Percentiles rank a stretch among this genome's conserved stretches.
phyloP scores from a whole-genome alignment of 2,888 invertebrate genomes.

The Chrysolina oricalcia region DNA sequence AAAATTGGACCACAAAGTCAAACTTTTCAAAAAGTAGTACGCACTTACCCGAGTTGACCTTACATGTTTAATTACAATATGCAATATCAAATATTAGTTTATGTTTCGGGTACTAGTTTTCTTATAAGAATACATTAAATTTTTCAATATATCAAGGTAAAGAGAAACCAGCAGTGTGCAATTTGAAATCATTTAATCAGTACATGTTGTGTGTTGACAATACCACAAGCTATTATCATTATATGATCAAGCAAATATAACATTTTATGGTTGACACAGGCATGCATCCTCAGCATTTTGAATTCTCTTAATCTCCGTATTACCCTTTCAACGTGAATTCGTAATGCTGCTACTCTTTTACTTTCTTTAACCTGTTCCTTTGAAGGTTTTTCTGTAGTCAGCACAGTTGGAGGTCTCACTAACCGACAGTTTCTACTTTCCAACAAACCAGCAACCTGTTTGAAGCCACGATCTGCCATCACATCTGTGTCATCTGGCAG shows the following conservation, averaged over 20 bases:
- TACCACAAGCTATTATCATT: conserved; percentile 1
- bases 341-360: not conserved
- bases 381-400: not conserved
- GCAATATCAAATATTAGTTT: too few relatives aligned
- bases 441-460: not conserved
- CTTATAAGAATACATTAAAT: not conserved
- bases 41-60: too few relatives aligned
- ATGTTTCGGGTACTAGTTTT: not conserved
- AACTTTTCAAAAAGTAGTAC: too few relatives aligned
- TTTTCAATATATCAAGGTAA: not conserved
- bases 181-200: not conserved
- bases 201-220: not conserved
- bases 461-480: not conserved
- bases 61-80: too few relatives aligned
- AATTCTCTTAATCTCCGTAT: not conserved
- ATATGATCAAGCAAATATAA: not conserved
- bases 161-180: not conserved
- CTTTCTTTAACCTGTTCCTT: not conserved
- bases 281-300: not conserved
- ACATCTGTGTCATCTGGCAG: not conserved
- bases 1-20: too few relatives aligned
- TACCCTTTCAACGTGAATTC: not conserved
- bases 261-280: not conserved
- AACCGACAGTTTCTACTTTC: not conserved
- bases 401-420: not conserved